phyloP scores from a whole-genome alignment of 2,113 vertebrate genomes.

The Myotis davidii region DNA sequence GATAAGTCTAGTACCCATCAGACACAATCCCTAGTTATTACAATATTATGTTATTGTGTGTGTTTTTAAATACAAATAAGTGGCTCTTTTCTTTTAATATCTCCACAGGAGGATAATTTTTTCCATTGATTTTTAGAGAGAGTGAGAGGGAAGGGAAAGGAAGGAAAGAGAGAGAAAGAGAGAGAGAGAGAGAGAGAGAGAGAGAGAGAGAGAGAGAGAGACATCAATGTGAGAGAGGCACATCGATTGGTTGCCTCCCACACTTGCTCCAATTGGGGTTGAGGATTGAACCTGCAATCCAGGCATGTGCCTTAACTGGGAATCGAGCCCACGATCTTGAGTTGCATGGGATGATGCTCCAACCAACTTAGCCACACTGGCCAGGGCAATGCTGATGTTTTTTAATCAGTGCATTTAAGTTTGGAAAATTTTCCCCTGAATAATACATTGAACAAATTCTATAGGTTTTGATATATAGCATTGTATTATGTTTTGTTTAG shows the following conservation, averaged over 20 bases:
- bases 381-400: background rate
- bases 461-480: background rate
- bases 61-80: background rate
- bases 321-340: background rate
- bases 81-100: background rate
- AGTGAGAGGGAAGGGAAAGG: too few species aligned
- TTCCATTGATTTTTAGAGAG: background rate
- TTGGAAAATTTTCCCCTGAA: background rate
- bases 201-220: background rate
- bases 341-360: background rate
- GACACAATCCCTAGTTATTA: background rate
- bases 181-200: background rate
- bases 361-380: background rate
- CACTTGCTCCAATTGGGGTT: background rate
- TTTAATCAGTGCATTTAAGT: conserved; percentile 18
- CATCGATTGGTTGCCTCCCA: background rate
- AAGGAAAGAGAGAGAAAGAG: background rate
- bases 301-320: background rate
- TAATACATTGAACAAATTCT: background rate
- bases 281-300: background rate
- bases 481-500: conserved; percentile 28
- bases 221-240: background rate
- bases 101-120: background rate
- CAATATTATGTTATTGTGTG: background rate
- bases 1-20: background rate